phyloP scores from a whole-genome alignment of 1,140 invertebrate species.

The Drosophila baimaii region DNA sequence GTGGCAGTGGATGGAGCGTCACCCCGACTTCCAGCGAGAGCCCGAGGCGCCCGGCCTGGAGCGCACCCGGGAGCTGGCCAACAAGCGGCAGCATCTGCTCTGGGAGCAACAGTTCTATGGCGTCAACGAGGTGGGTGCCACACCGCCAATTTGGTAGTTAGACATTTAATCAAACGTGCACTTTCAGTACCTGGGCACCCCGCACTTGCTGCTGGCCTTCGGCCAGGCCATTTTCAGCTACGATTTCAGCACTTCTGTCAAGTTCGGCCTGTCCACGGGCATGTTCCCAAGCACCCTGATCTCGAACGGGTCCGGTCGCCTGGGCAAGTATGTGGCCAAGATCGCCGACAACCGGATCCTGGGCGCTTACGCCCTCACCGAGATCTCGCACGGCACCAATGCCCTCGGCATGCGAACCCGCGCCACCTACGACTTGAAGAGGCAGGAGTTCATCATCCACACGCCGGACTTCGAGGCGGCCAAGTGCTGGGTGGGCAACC shows the following conservation, averaged over 20 bases:
- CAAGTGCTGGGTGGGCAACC: slow-evolving; percentile 90
- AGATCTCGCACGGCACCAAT: slow-evolving; percentile 95
- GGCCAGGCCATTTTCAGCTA: slow-evolving; percentile 88
- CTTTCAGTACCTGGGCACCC: slow-evolving; percentile 84
- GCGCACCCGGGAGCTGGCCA: slow-evolving; percentile 87
- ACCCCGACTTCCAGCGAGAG: slow-evolving; percentile 89
- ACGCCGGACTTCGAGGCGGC: slow-evolving; percentile 93
- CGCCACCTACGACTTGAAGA: slow-evolving; percentile 90
- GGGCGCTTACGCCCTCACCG: slow-evolving; percentile 94
- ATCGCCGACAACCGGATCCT: slow-evolving; percentile 86
- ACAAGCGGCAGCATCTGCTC: slow-evolving; percentile 87
- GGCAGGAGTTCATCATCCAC: slow-evolving; percentile 91
- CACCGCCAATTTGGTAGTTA: neutral
- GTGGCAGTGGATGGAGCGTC: slow-evolving; percentile 90
- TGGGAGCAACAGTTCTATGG: slow-evolving; percentile 88
- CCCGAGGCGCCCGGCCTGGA: slow-evolving; percentile 86
- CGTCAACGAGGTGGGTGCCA: slow-evolving; percentile 86
- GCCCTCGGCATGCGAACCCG: slow-evolving; percentile 92
- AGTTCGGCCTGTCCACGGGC: slow-evolving; percentile 86
- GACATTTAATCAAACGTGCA: slow-evolving; percentile 27
- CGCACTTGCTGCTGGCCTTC: slow-evolving; percentile 84
- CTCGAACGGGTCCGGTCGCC: slow-evolving; percentile 86
- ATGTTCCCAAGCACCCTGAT: slow-evolving; percentile 86
- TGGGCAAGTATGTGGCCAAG: slow-evolving; percentile 87
- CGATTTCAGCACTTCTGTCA: slow-evolving; percentile 89